Evolutionary conservation across 2,797 vertebrate species (phyloP).

Genomic region (Parauchenoglanis ngamensis): DNA sequence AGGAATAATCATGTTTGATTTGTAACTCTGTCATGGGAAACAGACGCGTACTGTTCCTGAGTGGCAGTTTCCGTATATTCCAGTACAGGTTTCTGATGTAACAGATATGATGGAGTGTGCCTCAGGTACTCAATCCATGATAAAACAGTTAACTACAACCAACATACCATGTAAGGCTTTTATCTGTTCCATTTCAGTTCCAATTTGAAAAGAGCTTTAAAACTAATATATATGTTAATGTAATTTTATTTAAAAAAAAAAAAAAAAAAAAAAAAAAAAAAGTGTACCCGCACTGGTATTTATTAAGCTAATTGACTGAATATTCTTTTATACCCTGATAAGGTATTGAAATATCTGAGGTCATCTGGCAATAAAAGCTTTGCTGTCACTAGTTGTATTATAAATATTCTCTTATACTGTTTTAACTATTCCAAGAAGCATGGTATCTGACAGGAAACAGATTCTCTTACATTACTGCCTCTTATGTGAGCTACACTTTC

Average conservation of each 20-base stretch:
- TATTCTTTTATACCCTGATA: constrained; percentile 10
- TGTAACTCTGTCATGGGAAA: not conserved
- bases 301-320: constrained; percentile 17
- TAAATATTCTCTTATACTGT: constrained; percentile 6
- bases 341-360: constrained; percentile 2
- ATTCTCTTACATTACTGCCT: not conserved
- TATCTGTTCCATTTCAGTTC: not conserved
- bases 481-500: not conserved
- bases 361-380: not conserved
- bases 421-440: constrained; percentile 9
- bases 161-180: not conserved
- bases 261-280: not conserved
- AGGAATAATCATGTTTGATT: constrained; percentile 9
- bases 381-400: not conserved
- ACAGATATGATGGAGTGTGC: constrained; percentile 1
- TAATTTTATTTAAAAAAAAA: not conserved
- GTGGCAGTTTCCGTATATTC: constrained; percentile 4
- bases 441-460: not conserved
- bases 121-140: not conserved
- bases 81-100: constrained; percentile 7
- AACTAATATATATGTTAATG: not conserved
- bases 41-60: not conserved
- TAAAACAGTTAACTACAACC: not conserved
- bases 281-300: not conserved
- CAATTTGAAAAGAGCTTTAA: not conserved